Evolutionary conservation across 2,113 vertebrate species (phyloP).

Genomic region (Tragelaphus strepsiceros): DNA sequence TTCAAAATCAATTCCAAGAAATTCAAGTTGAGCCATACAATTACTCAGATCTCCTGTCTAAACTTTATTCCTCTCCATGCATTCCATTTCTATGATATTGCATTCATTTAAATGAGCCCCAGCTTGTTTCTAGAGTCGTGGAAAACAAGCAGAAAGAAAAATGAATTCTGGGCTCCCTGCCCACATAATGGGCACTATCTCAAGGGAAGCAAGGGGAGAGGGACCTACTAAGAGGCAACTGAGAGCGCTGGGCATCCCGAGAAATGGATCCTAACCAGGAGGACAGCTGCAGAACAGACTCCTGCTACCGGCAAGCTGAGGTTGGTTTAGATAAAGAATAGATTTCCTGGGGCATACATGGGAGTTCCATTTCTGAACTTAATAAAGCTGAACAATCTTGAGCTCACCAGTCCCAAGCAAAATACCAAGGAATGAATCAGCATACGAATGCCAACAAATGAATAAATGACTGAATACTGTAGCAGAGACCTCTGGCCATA

Average conservation of each 20-base stretch:
- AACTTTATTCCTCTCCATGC: not conserved
- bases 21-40: not conserved
- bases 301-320: not conserved
- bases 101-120: not conserved
- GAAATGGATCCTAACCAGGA: not conserved
- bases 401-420: not conserved
- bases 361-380: not conserved
- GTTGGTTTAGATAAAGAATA: not conserved
- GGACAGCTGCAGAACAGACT: not conserved
- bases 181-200: not conserved
- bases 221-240: not conserved
- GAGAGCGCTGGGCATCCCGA: not conserved
- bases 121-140: not conserved
- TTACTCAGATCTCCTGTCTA: not conserved
- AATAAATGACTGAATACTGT: not conserved
- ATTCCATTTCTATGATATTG: not conserved
- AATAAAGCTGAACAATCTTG: not conserved
- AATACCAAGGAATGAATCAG: not conserved
- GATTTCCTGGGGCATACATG: not conserved
- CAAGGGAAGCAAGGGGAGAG: not conserved
- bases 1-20: slow-evolving; percentile 7
- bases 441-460: not conserved
- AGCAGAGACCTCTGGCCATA: not conserved
- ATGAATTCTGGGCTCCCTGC: not conserved
- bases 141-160: not conserved